Conservation (phyloP, 1,140 invertebrate species). For the Druon quercuslanigerum region DNA sequence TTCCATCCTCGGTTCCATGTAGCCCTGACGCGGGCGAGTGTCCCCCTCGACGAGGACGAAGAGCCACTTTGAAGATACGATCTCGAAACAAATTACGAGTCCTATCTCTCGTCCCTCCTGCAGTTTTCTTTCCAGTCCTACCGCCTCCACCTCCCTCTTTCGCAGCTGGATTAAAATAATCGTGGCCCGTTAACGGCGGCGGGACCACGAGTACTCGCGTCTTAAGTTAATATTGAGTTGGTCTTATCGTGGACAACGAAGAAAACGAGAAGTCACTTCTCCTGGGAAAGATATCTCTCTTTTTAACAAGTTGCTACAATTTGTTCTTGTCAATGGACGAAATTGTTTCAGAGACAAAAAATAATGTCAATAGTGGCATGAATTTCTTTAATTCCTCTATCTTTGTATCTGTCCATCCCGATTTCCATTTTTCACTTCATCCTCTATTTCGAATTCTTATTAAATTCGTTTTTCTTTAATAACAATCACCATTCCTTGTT, state of each 20-base stretch:
- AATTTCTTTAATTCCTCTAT: too few species aligned
- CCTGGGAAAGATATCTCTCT: constrained; percentile 15
- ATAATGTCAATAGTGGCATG: too few species aligned
- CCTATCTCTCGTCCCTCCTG: constrained; percentile 46
- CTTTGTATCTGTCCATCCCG: too few species aligned
- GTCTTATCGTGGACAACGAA: constrained; percentile 14
- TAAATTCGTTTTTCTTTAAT: too few species aligned
- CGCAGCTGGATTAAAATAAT: constrained; percentile 54
- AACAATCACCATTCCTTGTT: too few species aligned
- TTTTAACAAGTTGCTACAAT: neutral
- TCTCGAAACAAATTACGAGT: constrained; percentile 73
- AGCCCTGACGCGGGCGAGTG: constrained; percentile 38
- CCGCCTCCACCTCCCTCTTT: constrained; percentile 45
- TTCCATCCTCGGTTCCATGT: constrained; percentile 28
- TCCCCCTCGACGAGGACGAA: constrained; percentile 56
- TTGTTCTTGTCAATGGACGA: neutral
- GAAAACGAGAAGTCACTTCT: constrained; percentile 23
- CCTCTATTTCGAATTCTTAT: too few species aligned
- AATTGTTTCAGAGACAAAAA: too few species aligned
- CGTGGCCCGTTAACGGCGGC: constrained; percentile 39
- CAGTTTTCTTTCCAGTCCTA: constrained; percentile 33
- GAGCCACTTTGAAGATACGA: constrained; percentile 72
- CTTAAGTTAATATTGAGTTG: constrained; percentile 22
- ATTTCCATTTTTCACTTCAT: too few species aligned
- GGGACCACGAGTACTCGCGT: constrained; percentile 21